Conservation (phyloP, 2,113 vertebrate species). For the Sula dactylatra region DNA sequence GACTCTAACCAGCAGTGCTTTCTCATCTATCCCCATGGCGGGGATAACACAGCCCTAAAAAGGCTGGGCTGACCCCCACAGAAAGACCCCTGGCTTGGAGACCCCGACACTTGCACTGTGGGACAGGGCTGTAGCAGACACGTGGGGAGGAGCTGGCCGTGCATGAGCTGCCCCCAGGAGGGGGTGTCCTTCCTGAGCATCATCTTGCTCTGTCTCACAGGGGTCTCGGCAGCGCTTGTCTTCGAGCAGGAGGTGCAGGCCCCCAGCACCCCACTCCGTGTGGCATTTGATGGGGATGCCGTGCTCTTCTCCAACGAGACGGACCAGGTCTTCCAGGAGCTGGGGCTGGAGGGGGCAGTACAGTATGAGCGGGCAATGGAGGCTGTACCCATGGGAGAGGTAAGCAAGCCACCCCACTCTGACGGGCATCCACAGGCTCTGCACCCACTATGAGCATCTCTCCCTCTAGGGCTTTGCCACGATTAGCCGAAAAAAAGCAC, state of each 20-base stretch:
- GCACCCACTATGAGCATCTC: background rate
- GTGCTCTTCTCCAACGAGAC: constrained; percentile 67
- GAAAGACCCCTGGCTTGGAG: background rate
- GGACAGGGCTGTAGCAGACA: background rate
- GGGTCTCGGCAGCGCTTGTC: constrained; percentile 68
- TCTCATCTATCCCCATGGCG: background rate
- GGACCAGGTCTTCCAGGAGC: constrained; percentile 42
- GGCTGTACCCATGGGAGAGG: constrained; percentile 61
- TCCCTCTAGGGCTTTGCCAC: background rate
- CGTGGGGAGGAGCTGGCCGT: rapidly evolving
- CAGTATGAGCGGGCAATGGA: constrained; percentile 38
- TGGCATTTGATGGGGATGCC: constrained; percentile 68
- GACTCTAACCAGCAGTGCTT: background rate
- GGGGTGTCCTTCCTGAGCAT: background rate
- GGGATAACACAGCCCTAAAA: background rate
- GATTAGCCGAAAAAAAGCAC: background rate
- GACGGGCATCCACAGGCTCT: background rate
- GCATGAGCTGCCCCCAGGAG: background rate
- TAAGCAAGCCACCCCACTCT: background rate
- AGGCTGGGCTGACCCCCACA: background rate
- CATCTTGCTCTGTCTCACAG: constrained; percentile 15
- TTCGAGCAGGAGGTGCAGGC: constrained; percentile 59
- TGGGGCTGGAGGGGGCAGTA: constrained; percentile 58
- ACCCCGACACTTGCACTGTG: background rate
- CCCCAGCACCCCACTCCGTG: constrained; percentile 12